Conservation (phyloP, 2,797 vertebrate genomes). For the Lates japonicus region DNA sequence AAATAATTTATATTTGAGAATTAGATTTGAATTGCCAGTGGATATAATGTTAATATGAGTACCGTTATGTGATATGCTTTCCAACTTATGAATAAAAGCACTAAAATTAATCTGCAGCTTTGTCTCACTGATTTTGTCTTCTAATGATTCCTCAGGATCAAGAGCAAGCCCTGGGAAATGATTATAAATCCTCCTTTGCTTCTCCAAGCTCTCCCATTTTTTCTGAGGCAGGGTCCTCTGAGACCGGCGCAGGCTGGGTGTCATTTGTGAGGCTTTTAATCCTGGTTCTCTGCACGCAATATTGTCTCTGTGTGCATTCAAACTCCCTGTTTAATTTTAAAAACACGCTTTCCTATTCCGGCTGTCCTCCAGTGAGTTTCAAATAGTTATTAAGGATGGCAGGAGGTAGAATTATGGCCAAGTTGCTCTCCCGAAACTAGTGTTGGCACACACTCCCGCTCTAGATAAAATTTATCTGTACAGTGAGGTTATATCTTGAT, state of each 20-base stretch:
- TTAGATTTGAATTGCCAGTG: conserved; percentile 38
- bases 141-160: conserved; percentile 40
- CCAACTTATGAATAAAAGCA: conserved; percentile 65
- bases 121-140: conserved; percentile 34
- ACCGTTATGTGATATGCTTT: conserved; percentile 48
- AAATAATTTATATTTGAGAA: conserved; percentile 51
- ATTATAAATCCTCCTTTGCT: conserved; percentile 23
- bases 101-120: conserved; percentile 20
- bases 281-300: conserved; percentile 37
- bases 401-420: conserved; percentile 19
- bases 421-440: conserved; percentile 14
- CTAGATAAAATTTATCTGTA: neutral
- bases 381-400: conserved; percentile 45
- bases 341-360: conserved; percentile 26
- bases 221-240: conserved; percentile 27
- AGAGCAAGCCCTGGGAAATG: conserved; percentile 17
- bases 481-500: conserved; percentile 12
- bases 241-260: conserved; percentile 30
- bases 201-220: conserved; percentile 23
- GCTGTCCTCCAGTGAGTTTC: conserved; percentile 39
- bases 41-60: conserved; percentile 51
- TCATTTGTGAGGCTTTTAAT: conserved; percentile 60
- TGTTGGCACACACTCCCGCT: neutral
- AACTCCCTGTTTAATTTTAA: conserved; percentile 75
- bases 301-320: conserved; percentile 66